Evolutionary conservation across 2,113 vertebrate genomes (phyloP), one percentile per base, ranked within the genome.

Genomic region (Brachyistius frenatus): DNA sequence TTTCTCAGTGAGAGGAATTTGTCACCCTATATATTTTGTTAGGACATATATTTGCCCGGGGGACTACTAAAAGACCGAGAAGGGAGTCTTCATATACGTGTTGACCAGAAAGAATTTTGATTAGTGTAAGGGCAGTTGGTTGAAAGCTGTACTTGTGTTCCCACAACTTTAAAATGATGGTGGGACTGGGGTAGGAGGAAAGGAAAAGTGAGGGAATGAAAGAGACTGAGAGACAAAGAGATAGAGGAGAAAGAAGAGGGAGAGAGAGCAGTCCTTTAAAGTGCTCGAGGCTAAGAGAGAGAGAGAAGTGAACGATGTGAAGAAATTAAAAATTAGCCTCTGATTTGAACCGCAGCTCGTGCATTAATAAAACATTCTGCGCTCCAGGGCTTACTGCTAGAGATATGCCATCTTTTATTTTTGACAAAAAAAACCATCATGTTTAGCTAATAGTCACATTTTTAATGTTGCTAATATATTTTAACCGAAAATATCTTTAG

Each of bases 301-400:
- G 56, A 85, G 82, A 85, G 87, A 91, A 95, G 92, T 92, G 93
- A 96, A 95, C 91, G 93, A 94, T 92, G 89, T 94, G 91, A 94
- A 93, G 89, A 96, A 96, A 95, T 94, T 93, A 91, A 96, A 96
- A 96, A 95, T 94, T 94, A 95, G 90, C 91, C 92, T 88, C 81
- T 90, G 91, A 94, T 91, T 94, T 95, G 86, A 88, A 92, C 91
- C 69, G 66, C 89, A 91, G 89, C 94, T 90, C 80, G 83, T 91
- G 84, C 94, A 95, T 96, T 96, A 95, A 96, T 96, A 95, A 96
- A 95, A 94, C 89, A 95, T 91, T 87, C 91, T 87, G 89, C 86
- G 90, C 92, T 95, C 87, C 80, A 39, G 94, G 93, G 94, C 86
- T 88, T 90, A 75, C 88, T 82, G 76, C 90, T 92, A 91, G 88